Base-by-base conservation (phyloP, 1,140 invertebrate genomes). In the Vanessa tameamea region DNA sequence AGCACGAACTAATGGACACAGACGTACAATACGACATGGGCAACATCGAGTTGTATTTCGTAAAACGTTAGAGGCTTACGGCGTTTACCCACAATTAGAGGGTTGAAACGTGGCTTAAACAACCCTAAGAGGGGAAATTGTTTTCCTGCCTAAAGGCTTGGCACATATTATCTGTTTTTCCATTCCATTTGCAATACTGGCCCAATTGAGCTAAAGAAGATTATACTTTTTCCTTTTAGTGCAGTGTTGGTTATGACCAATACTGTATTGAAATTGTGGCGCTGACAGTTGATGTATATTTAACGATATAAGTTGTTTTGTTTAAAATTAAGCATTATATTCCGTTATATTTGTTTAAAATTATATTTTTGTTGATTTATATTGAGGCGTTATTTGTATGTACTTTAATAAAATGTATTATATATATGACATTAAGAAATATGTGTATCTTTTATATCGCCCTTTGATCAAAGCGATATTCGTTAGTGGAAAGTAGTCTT, bases 81-180 rank as follows among this genome's bases (percentile, higher is more conserved):
- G 81, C 81, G 81, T 78, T 83, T 85, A 83, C 83, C 79, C 78
- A 80, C 84, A 85, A 85, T 86, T 87, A 88, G 79, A 83, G 82
- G 67, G 76, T 69, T 59, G 61, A 70, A 80, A 82, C 79, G 80
- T 79, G 75, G 76, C 71, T 72, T 76, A 73, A 82, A 76, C 66
- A 70, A 66, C 73, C 77, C 76, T 70, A 72, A 77, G 77, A 51
- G 80, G 69, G 82, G 73, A 81, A 84, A 87, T 84, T 83, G 80
- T 84, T 87, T 84, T 85, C 79, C 82, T 84, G 78, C 75, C 79
- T 75, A 69, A 86, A 84, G 83, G 84, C 80, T 84, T 86, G 78
- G 71, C 64, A 70, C 76, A 81, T 84, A 84, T 87, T 83, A 84
- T 87, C 80, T 76, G 78, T 78, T 83, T 84, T 85, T 78, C 82